Evolutionary conservation across 2,113 vertebrate genomes (phyloP).

Genomic region (Chroicocephalus ridibundus): DNA sequence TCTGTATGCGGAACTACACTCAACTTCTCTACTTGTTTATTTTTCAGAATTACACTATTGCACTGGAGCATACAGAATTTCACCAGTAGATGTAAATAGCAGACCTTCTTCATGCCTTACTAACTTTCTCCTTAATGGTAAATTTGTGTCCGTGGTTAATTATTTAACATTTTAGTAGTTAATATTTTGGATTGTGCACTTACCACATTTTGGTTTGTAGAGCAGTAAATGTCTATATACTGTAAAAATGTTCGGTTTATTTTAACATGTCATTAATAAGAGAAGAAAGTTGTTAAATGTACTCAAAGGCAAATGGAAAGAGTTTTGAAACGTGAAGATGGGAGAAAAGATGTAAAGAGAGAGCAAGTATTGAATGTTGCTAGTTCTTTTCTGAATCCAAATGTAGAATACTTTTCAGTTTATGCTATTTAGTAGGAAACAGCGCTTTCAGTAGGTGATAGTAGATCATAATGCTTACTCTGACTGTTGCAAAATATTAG

Average conservation of each 20-base stretch:
- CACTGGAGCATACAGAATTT: conserved; percentile 95
- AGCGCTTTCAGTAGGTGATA: neutral
- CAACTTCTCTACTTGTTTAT: neutral
- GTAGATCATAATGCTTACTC: neutral
- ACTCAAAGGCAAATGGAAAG: neutral
- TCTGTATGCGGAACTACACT: neutral
- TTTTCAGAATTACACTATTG: conserved; percentile 94
- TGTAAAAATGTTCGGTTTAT: neutral
- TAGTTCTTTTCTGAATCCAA: neutral
- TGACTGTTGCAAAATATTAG: neutral
- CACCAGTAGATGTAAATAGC: conserved; percentile 97
- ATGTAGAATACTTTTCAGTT: neutral
- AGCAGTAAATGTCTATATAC: neutral
- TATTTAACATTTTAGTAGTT: neutral
- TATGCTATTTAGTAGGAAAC: neutral
- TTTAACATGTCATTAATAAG: neutral
- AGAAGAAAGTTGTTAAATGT: neutral
- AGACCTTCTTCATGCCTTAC: conserved; percentile 98
- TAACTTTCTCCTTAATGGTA: conserved; percentile 99
- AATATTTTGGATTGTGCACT: neutral
- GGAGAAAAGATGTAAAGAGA: neutral
- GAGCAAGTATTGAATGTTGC: neutral
- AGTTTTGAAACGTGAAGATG: neutral
- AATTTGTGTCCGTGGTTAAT: conserved; percentile 16
- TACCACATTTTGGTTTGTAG: neutral